A percentile compares a stretch with the other conserved stretches of the same genome.
Evolutionary conservation across 2,797 vertebrate genomes (phyloP).

Genomic region (Vireo griseus): DNA sequence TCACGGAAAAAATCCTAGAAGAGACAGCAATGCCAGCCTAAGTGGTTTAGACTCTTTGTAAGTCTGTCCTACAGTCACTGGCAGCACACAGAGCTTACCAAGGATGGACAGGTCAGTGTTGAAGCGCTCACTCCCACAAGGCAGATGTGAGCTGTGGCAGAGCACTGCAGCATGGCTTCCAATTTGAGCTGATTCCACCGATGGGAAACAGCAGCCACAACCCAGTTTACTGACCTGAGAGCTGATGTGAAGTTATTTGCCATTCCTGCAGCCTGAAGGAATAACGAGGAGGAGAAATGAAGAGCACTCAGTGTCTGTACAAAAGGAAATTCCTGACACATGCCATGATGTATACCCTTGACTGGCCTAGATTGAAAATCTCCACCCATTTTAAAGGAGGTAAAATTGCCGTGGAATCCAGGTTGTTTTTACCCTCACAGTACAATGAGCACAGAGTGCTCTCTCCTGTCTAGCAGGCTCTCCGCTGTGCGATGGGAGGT

Average conservation of each 20-base stretch:
- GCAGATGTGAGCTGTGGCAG: constrained; percentile 74
- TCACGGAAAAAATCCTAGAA: background rate
- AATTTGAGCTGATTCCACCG: constrained; percentile 78
- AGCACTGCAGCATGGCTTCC: constrained; percentile 75
- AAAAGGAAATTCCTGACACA: constrained; percentile 9
- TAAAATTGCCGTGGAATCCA: background rate
- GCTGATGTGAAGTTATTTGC: constrained; percentile 83
- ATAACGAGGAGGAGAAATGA: constrained; percentile 1
- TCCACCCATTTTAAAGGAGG: background rate
- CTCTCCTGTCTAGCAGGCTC: constrained; percentile 13
- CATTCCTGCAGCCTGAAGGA: constrained; percentile 79
- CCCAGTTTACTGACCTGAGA: constrained; percentile 77
- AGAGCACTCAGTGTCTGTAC: background rate
- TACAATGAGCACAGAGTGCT: background rate
- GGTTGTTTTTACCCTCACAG: constrained; percentile 14
- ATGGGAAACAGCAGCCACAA: constrained; percentile 75
- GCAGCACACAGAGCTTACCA: constrained; percentile 22
- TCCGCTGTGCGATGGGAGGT: background rate
- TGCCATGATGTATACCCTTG: background rate
- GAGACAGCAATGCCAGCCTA: background rate
- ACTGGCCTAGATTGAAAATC: constrained; percentile 22
- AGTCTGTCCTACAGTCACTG: background rate
- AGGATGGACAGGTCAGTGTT: constrained; percentile 74
- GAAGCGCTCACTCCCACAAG: constrained; percentile 75
- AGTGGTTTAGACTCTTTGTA: background rate